These are phyloP conservation scores for Ramphastos sulfuratus DNA, from an alignment of 2,113 vertebrate species.

Conservation along the genomic window DNA sequence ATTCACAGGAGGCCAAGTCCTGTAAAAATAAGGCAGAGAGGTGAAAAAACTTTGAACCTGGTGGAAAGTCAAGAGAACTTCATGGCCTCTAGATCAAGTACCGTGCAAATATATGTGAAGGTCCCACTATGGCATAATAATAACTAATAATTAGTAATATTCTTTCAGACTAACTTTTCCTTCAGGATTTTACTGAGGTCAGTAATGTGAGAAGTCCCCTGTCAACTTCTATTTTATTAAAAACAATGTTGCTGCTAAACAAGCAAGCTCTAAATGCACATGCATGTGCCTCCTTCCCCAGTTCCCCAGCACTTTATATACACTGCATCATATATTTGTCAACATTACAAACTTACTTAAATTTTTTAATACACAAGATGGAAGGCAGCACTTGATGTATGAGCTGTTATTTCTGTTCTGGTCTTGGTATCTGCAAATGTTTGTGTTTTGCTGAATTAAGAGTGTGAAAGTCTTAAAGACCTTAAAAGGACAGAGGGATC, in stretches of 20 bases:
- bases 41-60: not conserved
- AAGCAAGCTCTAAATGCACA: not conserved
- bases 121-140: not conserved
- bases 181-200: not conserved
- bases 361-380: not conserved
- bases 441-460: not conserved
- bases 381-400: not conserved
- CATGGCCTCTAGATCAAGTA: not conserved
- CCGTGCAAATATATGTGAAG: not conserved
- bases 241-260: not conserved
- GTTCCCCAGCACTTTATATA: not conserved
- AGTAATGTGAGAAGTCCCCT: not conserved
- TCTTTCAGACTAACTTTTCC: not conserved
- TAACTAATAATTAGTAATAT: not conserved
- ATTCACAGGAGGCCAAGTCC: not conserved
- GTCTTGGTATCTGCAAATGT: not conserved
- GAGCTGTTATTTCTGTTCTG: not conserved
- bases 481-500: not conserved
- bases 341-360: not conserved
- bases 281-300: rapidly evolving
- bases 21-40: not conserved
- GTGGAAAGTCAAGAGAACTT: not conserved
- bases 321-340: not conserved
- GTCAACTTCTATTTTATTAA: not conserved
- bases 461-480: not conserved